A percentile compares a stretch with the other conserved stretches of the same genome.
Evolutionary conservation across 2,888 invertebrate species (phyloP).

Genomic region (Zhuqinia jingwanae): DNA sequence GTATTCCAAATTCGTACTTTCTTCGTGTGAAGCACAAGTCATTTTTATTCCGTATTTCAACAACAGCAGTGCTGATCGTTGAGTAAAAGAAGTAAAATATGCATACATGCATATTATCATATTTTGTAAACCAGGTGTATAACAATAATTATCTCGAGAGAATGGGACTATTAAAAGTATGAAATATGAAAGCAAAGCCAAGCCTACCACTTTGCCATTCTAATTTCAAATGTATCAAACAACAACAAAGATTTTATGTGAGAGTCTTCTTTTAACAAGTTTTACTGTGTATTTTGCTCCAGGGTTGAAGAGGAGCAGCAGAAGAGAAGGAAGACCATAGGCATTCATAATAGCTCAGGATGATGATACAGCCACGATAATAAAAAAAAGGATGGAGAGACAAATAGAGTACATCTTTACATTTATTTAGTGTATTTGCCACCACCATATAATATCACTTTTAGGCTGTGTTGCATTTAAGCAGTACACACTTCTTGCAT

Average conservation of each 20-base stretch:
- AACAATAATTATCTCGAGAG: slow-evolving; percentile 13
- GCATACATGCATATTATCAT: slow-evolving; percentile 12
- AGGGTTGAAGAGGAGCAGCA: slow-evolving; percentile 55
- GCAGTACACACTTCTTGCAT: too few species aligned
- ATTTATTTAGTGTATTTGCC: slow-evolving; percentile 11
- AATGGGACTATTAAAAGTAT: neutral
- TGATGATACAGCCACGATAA: neutral
- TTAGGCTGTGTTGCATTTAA: too few species aligned
- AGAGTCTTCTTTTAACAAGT: slow-evolving; percentile 60
- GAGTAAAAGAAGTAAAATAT: neutral
- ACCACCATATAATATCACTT: neutral
- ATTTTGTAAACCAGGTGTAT: slow-evolving; percentile 8
- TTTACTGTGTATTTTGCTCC: slow-evolving; percentile 49
- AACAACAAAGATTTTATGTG: slow-evolving; percentile 50
- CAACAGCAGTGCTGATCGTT: neutral
- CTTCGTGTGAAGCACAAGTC: slow-evolving; percentile 66
- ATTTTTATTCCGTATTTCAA: slow-evolving; percentile 24
- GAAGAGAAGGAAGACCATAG: neutral
- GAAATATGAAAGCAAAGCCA: neutral
- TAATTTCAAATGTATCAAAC: slow-evolving; percentile 36
- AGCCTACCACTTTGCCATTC: slow-evolving; percentile 22
- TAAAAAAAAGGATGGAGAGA: neutral
- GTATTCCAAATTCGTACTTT: slow-evolving; percentile 57
- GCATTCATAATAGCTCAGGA: neutral
- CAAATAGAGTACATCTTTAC: slow-evolving; percentile 5